Conservation (phyloP, 2,113 vertebrate genomes). For the Anser brachyrhynchus region DNA sequence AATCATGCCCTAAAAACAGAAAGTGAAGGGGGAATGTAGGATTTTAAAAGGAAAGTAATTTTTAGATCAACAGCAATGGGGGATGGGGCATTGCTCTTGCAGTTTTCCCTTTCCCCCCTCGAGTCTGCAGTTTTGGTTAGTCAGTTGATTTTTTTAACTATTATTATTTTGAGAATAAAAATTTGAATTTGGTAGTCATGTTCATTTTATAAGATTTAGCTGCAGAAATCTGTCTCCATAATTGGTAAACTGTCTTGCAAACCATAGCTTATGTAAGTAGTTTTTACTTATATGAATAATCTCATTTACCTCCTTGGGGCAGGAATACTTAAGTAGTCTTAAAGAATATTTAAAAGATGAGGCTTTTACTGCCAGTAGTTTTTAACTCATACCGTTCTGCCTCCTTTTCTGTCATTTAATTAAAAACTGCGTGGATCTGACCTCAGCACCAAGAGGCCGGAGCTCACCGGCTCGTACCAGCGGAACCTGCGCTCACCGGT, state of each 20-base stretch:
- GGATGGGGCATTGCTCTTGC: background rate
- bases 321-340: slow-evolving; percentile 34
- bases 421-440: background rate
- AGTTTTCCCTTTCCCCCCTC: background rate
- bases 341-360: slow-evolving; percentile 40
- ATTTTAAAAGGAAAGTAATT: background rate
- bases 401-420: slow-evolving; percentile 26
- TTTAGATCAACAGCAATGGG: background rate
- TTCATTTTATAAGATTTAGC: background rate
- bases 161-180: background rate
- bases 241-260: slow-evolving; percentile 8
- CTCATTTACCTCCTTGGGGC: slow-evolving; percentile 30
- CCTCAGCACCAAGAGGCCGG: background rate
- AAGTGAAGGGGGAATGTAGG: background rate
- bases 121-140: background rate
- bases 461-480: background rate
- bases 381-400: background rate
- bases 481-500: background rate
- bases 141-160: background rate
- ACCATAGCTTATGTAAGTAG: slow-evolving; percentile 1
- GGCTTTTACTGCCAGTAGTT: slow-evolving; percentile 3
- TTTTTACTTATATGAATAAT: slow-evolving; percentile 36
- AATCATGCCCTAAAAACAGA: background rate
- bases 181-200: background rate
- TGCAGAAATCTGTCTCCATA: background rate